phyloP scores from a whole-genome alignment of 2,888 invertebrate genomes.

The Meghimatium bilineatum region DNA sequence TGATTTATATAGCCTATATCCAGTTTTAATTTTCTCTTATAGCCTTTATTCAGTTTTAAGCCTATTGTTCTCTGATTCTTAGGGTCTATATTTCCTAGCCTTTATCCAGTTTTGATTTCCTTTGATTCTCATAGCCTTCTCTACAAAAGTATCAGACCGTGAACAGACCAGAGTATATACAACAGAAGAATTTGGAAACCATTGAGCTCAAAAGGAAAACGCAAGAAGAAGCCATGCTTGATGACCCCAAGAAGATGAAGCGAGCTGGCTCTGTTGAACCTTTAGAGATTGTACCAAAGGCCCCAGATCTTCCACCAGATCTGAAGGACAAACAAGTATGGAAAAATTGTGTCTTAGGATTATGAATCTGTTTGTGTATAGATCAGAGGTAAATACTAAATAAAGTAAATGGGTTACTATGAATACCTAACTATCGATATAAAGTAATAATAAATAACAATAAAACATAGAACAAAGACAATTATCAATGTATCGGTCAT shows the following conservation, averaged over 20 bases:
- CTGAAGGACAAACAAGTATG: conserved; percentile 71
- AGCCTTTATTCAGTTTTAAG: no score
- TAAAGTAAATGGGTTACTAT: no score
- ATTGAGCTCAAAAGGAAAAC: conserved; percentile 62
- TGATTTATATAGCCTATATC: no score
- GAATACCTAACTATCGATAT: no score
- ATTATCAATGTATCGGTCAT: no score
- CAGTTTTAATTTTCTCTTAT: no score
- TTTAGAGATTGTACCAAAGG: conserved; percentile 64
- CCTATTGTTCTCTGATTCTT: no score
- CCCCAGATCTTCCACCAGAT: conserved; percentile 72
- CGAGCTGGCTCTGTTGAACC: conserved; percentile 70
- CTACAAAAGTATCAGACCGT: conserved; percentile 72
- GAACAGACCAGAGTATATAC: conserved; percentile 73
- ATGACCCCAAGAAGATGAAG: conserved; percentile 59
- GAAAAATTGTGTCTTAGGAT: background rate
- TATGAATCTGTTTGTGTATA: background rate
- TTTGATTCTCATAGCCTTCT: conserved; percentile 64
- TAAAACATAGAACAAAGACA: no score
- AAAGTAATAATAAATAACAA: no score
- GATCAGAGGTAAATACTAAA: no score
- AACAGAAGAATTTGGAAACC: conserved; percentile 66
- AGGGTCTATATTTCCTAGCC: no score
- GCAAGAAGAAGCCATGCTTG: conserved; percentile 55
- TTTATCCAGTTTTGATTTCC: background rate